Evolutionary conservation across 2,888 invertebrate species (phyloP).

Genomic region (Holacanthella duospinosa): DNA sequence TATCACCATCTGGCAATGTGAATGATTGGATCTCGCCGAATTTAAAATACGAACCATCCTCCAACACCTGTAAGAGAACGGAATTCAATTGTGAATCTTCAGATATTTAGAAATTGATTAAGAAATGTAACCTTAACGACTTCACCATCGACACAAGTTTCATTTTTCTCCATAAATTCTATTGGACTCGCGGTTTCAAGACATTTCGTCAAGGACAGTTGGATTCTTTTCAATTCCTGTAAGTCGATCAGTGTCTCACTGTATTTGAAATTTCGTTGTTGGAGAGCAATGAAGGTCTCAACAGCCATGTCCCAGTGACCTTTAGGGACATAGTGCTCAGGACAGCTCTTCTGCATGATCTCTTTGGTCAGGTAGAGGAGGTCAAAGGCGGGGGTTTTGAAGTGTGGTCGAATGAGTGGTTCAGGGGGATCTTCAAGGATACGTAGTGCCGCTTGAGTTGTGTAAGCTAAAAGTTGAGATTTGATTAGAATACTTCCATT

Average conservation of each 20-base stretch:
- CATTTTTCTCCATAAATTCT: constrained; percentile 3
- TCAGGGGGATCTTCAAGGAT: background rate
- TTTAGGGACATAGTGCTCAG: constrained; percentile 20
- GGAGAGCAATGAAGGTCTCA: constrained; percentile 15
- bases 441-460: constrained; percentile 2
- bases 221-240: constrained; percentile 7
- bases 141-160: constrained; percentile 1
- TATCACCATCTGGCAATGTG: background rate
- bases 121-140: constrained; percentile 4
- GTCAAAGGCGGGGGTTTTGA: constrained; percentile 15
- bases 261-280: constrained; percentile 10
- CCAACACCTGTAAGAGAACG: background rate
- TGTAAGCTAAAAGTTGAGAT: constrained; percentile 11
- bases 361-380: constrained; percentile 24
- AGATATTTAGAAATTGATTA: too few species aligned
- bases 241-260: constrained; percentile 8
- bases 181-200: background rate
- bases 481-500: constrained; percentile 7
- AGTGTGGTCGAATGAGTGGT: background rate
- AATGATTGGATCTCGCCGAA: background rate
- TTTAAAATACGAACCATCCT: background rate
- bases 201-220: constrained; percentile 3
- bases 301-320: constrained; percentile 23
- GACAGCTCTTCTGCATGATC: constrained; percentile 27
- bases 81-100: background rate